These are phyloP conservation scores for Pantherophis guttatus DNA, from an alignment of 2,113 vertebrate species.

Conservation along the genomic window DNA sequence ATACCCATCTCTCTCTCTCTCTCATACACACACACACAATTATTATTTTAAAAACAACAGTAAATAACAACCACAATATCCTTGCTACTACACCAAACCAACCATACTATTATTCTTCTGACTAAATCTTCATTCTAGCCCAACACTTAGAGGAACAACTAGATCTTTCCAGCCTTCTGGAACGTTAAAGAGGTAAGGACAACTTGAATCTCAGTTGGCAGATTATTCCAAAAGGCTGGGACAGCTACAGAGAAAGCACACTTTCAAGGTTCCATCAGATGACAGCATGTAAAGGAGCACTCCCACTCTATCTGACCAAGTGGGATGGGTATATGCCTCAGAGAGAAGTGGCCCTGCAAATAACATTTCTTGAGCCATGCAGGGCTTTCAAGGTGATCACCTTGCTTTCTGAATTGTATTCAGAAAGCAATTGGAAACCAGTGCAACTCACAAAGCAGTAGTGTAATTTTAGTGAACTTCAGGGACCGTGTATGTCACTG, in stretches of 20 bases:
- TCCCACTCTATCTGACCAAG: not conserved
- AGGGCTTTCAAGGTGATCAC: not conserved
- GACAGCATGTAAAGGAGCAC: not conserved
- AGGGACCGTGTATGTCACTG: not conserved
- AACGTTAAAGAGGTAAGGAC: not conserved
- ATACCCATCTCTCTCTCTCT: not conserved
- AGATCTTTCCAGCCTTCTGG: not conserved
- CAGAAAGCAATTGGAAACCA: not conserved
- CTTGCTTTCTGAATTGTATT: not conserved
- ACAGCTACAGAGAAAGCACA: not conserved
- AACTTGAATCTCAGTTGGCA: not conserved
- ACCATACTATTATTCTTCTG: not conserved
- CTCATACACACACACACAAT: too few species aligned
- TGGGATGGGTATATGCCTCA: not conserved
- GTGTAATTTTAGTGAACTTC: not conserved
- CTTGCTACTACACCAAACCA: not conserved
- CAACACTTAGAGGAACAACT: not conserved
- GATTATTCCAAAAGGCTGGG: not conserved
- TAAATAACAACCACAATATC: not conserved
- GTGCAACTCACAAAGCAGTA: not conserved
- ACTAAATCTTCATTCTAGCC: not conserved
- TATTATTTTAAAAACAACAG: not conserved
- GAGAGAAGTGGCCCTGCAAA: not conserved
- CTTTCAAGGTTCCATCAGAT: not conserved
- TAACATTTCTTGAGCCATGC: too few species aligned